These are phyloP conservation scores for Petrolisthes manimaculis DNA, from an alignment of 2,888 invertebrate species.

Conservation along the genomic window DNA sequence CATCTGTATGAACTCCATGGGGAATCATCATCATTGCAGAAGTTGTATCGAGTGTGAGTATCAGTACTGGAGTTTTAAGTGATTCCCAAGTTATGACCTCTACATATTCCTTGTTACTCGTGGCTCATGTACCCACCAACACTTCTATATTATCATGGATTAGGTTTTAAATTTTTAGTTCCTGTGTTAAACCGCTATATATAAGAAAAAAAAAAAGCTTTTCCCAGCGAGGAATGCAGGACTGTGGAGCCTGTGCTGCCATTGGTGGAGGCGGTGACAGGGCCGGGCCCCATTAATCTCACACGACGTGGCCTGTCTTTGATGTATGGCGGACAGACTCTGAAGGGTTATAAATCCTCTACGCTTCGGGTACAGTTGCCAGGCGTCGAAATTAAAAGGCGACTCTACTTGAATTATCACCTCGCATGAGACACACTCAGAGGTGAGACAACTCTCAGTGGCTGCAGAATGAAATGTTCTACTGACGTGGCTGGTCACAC, in stretches of 20 bases:
- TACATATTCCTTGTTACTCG: background rate
- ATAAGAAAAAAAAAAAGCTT: slow-evolving; percentile 42
- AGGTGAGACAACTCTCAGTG: slow-evolving; percentile 17
- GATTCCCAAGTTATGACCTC: background rate
- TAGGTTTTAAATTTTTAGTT: slow-evolving; percentile 36
- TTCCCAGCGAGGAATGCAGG: slow-evolving; percentile 59
- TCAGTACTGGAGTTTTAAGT: too few species aligned
- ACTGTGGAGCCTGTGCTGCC: slow-evolving; percentile 57
- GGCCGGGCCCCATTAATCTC: slow-evolving; percentile 65
- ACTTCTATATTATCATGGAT: slow-evolving; percentile 35
- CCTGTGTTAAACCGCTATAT: slow-evolving; percentile 44
- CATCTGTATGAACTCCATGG: too few species aligned
- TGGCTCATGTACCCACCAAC: slow-evolving; percentile 3
- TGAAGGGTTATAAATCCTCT: slow-evolving; percentile 65
- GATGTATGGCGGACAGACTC: slow-evolving; percentile 66
- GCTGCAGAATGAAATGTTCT: slow-evolving; percentile 7
- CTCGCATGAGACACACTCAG: background rate
- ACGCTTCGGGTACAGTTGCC: slow-evolving; percentile 60
- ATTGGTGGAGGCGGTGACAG: slow-evolving; percentile 66
- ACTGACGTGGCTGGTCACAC: background rate
- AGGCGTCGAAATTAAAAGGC: slow-evolving; percentile 57
- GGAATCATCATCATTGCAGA: too few species aligned
- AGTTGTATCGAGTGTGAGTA: background rate
- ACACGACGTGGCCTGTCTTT: slow-evolving; percentile 66
- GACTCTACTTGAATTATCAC: slow-evolving; percentile 52